Conservation (phyloP, 2,113 vertebrate genomes). For the Nymphicus hollandicus region DNA sequence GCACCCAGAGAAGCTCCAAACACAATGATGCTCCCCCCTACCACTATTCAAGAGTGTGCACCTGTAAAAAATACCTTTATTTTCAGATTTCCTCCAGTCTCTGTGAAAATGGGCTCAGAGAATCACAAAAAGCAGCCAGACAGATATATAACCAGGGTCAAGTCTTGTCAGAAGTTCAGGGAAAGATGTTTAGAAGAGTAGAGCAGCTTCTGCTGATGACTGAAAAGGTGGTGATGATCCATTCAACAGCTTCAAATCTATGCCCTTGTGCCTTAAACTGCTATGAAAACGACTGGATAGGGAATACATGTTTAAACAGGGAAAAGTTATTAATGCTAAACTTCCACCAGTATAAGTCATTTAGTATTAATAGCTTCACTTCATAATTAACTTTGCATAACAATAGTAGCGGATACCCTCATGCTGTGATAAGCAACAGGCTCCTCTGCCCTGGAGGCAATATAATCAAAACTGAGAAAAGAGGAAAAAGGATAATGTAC, state of each 20-base stretch:
- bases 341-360: background rate
- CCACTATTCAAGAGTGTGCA: background rate
- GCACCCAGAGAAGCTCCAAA: background rate
- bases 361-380: conserved; percentile 19
- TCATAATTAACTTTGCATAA: conserved; percentile 39
- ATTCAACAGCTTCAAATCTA: background rate
- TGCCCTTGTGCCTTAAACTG: background rate
- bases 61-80: background rate
- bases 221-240: background rate
- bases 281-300: background rate
- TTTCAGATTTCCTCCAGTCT: background rate
- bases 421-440: conserved; percentile 30
- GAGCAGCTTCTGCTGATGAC: background rate
- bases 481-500: background rate
- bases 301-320: background rate
- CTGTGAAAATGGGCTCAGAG: background rate
- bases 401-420: background rate
- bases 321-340: background rate
- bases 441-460: conserved; percentile 2
- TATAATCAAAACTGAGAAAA: conserved; percentile 4
- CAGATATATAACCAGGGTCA: background rate
- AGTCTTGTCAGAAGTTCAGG: background rate
- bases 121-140: background rate
- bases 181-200: background rate
- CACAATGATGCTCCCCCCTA: background rate